A percentile compares a stretch with the other conserved stretches of the same genome.
phyloP scores from a whole-genome alignment of 1,140 invertebrate genomes.

The Oncopodura yosiiana region DNA sequence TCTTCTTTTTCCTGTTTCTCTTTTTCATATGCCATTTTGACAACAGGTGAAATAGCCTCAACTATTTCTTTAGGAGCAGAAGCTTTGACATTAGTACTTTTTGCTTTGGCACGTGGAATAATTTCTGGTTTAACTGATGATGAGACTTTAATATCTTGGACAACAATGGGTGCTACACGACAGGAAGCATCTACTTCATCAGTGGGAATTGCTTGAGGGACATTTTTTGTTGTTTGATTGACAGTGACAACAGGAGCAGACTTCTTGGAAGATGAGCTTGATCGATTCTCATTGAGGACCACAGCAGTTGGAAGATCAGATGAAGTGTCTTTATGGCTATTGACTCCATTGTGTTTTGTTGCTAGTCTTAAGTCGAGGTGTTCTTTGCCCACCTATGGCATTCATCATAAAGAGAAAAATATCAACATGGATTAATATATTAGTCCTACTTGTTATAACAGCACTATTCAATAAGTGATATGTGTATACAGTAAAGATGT shows the following conservation, averaged over 20 bases:
- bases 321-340: slow-evolving; percentile 11
- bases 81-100: slow-evolving; percentile 18
- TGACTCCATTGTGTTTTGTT: slow-evolving; percentile 22
- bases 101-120: slow-evolving; percentile 24
- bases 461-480: neutral
- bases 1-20: slow-evolving; percentile 6
- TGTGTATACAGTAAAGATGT: too few species aligned
- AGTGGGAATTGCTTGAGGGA: neutral
- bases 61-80: slow-evolving; percentile 3
- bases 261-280: too few species aligned
- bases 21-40: slow-evolving; percentile 25
- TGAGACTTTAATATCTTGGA: slow-evolving; percentile 16
- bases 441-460: too few species aligned
- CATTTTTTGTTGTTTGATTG: slow-evolving; percentile 6
- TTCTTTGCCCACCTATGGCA: slow-evolving; percentile 33
- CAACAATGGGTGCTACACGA: slow-evolving; percentile 7
- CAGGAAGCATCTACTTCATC: slow-evolving; percentile 27
- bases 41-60: slow-evolving; percentile 32
- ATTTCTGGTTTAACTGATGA: slow-evolving; percentile 23
- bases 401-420: too few species aligned
- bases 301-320: too few species aligned
- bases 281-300: too few species aligned
- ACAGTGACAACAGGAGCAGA: too few species aligned
- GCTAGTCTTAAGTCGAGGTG: slow-evolving; percentile 26
- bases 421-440: too few species aligned